Conservation (phyloP, 2,797 vertebrate species). For the Ciconia nigra region DNA sequence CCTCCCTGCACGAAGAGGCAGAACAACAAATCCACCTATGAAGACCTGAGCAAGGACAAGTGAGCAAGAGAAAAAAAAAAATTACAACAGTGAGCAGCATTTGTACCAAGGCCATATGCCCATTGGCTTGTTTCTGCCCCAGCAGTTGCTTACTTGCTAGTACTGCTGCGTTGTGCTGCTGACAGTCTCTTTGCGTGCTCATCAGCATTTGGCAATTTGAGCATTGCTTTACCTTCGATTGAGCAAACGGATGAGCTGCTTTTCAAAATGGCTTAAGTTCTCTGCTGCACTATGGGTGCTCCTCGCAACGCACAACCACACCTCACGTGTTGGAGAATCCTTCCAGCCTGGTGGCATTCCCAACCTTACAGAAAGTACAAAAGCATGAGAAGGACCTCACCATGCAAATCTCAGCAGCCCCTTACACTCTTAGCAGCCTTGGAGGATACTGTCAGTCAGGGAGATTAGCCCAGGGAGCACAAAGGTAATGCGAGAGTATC, state of each 20-base stretch:
- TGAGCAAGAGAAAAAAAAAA: background rate
- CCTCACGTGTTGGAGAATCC: accelerated
- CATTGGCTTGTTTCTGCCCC: background rate
- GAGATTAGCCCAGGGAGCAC: background rate
- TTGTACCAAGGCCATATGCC: background rate
- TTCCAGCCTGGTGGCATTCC: background rate
- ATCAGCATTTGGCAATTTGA: background rate
- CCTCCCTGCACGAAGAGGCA: background rate
- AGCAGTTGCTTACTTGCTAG: background rate
- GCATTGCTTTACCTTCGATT: background rate
- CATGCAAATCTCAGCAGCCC: background rate
- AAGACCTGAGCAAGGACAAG: background rate
- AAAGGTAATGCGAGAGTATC: accelerated
- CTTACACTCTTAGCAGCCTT: accelerated
- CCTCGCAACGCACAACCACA: accelerated
- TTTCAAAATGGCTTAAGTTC: background rate
- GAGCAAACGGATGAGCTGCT: background rate
- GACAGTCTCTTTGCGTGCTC: background rate
- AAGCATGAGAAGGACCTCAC: background rate
- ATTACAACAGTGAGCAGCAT: accelerated
- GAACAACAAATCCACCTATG: background rate
- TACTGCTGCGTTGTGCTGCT: background rate
- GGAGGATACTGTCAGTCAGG: accelerated
- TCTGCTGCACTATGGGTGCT: background rate
- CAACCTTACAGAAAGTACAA: background rate